These are phyloP conservation scores for Toxotes chatareus DNA, from an alignment of 2,113 vertebrate species.

Conservation along the genomic window DNA sequence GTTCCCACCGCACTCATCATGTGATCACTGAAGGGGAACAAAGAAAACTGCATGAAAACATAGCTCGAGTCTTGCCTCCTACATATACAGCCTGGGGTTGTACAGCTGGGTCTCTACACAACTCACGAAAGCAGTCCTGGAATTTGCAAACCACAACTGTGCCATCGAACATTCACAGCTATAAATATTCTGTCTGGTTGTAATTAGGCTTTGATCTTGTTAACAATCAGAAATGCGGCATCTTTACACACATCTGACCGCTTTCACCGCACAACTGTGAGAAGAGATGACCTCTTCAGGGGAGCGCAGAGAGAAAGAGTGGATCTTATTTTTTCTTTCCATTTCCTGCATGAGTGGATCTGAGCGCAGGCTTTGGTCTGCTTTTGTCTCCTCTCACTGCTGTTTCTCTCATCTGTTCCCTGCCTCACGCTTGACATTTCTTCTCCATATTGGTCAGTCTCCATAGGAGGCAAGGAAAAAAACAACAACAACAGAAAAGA, in stretches of 20 bases:
- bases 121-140: not conserved
- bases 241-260: slow-evolving; percentile 39
- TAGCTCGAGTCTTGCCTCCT: not conserved
- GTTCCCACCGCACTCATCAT: not conserved
- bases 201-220: slow-evolving; percentile 67
- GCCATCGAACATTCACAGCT: not conserved
- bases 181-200: slow-evolving; percentile 50
- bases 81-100: slow-evolving; percentile 7
- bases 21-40: slow-evolving; percentile 35
- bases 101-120: not conserved
- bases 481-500: slow-evolving; percentile 6
- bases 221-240: slow-evolving; percentile 50
- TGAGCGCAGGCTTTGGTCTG: slow-evolving; percentile 73
- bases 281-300: slow-evolving; percentile 66
- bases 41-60: slow-evolving; percentile 21
- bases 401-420: slow-evolving; percentile 66
- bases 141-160: slow-evolving; percentile 17
- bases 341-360: slow-evolving; percentile 82
- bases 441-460: slow-evolving; percentile 79
- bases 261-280: slow-evolving; percentile 46
- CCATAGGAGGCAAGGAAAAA: slow-evolving; percentile 51
- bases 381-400: slow-evolving; percentile 76
- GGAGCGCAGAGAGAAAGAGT: slow-evolving; percentile 40
- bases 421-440: slow-evolving; percentile 77
- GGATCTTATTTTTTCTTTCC: slow-evolving; percentile 77